These are phyloP conservation scores for Phanerotoma sp. DNA, from an alignment of 2,888 invertebrate species.

Conservation along the genomic window DNA sequence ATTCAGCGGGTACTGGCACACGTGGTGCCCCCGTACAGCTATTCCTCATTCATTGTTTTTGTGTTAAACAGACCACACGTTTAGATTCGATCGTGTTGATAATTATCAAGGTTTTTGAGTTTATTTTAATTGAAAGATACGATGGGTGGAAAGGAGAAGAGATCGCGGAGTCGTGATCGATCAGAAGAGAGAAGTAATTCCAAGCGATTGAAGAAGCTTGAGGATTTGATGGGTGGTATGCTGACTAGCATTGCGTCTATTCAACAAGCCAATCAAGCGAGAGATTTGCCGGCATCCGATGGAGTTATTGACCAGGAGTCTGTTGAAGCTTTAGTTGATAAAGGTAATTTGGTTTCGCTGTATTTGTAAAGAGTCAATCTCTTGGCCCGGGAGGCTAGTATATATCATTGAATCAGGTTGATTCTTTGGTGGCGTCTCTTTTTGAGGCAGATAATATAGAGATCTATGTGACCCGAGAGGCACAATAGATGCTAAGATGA, in stretches of 20 bases:
- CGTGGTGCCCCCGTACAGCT: not conserved
- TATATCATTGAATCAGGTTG: constrained; percentile 1
- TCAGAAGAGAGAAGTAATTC: not conserved
- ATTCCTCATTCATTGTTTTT: constrained; percentile 8
- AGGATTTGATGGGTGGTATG: not conserved
- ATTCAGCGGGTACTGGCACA: too few species aligned
- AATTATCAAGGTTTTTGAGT: not conserved
- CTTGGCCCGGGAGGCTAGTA: not conserved
- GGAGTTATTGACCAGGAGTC: not conserved
- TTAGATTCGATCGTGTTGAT: not conserved
- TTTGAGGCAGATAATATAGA: not conserved
- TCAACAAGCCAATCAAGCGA: not conserved
- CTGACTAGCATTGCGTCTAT: not conserved
- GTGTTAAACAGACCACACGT: not conserved
- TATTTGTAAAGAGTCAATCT: not conserved
- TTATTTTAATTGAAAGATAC: not conserved
- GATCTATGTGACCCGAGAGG: not conserved
- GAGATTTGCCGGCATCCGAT: not conserved
- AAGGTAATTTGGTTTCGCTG: not conserved
- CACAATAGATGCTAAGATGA: not conserved
- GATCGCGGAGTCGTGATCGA: not conserved
- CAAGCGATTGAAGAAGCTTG: not conserved
- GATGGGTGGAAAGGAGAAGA: not conserved
- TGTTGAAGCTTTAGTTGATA: not conserved
- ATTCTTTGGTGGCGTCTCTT: not conserved